Conservation (phyloP, 1,140 invertebrate species). For the Ceratosolen solmsi region DNA sequence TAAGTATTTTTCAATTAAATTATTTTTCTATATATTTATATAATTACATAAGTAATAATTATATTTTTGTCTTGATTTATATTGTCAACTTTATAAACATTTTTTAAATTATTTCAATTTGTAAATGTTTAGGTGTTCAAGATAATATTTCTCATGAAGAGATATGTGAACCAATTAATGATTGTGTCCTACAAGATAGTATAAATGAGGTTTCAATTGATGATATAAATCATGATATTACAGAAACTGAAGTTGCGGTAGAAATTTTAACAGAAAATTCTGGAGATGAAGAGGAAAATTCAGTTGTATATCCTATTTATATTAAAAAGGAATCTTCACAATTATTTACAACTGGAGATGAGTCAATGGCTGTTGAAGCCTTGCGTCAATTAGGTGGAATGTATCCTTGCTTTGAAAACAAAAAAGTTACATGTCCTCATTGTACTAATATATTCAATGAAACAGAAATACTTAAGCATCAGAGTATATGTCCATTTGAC, state of each 20-base stretch:
- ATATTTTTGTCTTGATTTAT: neutral
- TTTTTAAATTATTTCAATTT: too few species aligned
- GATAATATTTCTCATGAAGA: constrained; percentile 67
- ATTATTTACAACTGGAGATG: constrained; percentile 67
- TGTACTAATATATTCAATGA: constrained; percentile 56
- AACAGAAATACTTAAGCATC: constrained; percentile 59
- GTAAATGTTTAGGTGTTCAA: constrained; percentile 54
- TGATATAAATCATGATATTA: constrained; percentile 51
- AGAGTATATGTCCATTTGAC: constrained; percentile 50
- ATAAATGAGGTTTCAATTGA: constrained; percentile 56
- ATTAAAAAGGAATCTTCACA: constrained; percentile 64
- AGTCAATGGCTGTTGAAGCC: constrained; percentile 73
- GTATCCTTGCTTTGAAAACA: constrained; percentile 66
- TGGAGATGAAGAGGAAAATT: constrained; percentile 57
- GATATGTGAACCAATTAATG: constrained; percentile 63
- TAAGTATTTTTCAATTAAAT: neutral
- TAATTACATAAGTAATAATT: neutral
- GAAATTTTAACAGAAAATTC: constrained; percentile 61
- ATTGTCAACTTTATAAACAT: neutral
- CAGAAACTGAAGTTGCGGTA: constrained; percentile 55
- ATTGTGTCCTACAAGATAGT: constrained; percentile 57
- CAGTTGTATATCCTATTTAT: constrained; percentile 63
- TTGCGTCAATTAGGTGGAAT: constrained; percentile 72
- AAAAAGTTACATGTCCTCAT: constrained; percentile 60
- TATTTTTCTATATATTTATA: too few species aligned